These are phyloP conservation scores for Scleropages formosus DNA, from an alignment of 2,797 vertebrate genomes.

Conservation along the genomic window DNA sequence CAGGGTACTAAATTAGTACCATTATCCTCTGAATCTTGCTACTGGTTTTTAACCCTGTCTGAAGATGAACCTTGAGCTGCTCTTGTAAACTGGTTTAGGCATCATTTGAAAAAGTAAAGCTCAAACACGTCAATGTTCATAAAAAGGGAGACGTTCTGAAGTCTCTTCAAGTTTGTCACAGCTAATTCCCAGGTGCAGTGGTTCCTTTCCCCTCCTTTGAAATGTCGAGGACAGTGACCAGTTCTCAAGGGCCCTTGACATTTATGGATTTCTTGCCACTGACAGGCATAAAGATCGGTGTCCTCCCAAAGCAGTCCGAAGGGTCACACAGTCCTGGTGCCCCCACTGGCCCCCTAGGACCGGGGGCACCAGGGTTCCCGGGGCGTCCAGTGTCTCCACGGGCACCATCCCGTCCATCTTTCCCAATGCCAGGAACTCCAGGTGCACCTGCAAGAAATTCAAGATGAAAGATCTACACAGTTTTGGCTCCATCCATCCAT, in stretches of 20 bases:
- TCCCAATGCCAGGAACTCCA: conserved; percentile 66
- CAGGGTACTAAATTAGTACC: conserved; percentile 37
- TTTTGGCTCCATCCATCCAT: too few relatives aligned
- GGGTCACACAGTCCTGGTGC: conserved; percentile 74
- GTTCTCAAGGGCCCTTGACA: conserved; percentile 63
- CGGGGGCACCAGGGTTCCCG: conserved; percentile 62
- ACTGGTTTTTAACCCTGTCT: conserved; percentile 30
- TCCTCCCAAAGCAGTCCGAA: conserved; percentile 66
- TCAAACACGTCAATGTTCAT: conserved; percentile 53
- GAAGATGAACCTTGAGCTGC: conserved; percentile 40
- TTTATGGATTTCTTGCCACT: conserved; percentile 67
- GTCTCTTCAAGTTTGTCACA: conserved; percentile 45
- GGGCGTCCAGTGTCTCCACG: conserved; percentile 63
- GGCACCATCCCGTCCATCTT: conserved; percentile 65
- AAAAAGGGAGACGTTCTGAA: conserved; percentile 43
- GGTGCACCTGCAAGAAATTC: conserved; percentile 52
- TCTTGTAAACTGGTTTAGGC: conserved; percentile 34
- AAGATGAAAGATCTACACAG: too few relatives aligned
- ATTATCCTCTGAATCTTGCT: conserved; percentile 36
- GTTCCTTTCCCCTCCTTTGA: background rate
- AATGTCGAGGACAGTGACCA: background rate
- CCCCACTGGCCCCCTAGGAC: conserved; percentile 62
- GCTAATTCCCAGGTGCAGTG: conserved; percentile 28
- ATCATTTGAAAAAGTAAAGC: conserved; percentile 41
- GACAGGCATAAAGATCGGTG: conserved; percentile 62